Evolutionary conservation across 35 echinoderm and acorn worm genomes (phyloP).

Genomic region (Heliocidaris tuberculata): DNA sequence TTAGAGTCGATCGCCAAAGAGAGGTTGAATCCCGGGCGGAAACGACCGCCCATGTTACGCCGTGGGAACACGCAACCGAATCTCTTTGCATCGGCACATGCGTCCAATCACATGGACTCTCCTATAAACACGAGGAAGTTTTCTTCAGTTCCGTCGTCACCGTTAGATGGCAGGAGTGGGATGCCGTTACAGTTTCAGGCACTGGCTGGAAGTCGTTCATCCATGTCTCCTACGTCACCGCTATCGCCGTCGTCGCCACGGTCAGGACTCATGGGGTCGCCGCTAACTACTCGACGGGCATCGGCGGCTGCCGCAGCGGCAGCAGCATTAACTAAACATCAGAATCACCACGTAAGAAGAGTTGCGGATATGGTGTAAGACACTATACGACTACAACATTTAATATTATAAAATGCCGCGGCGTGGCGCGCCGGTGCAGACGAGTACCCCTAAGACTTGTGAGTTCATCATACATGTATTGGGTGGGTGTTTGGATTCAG

Average conservation of each 20-base stretch:
- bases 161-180: not conserved
- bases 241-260: not conserved
- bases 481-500: too few relatives aligned
- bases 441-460: too few relatives aligned
- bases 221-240: not conserved
- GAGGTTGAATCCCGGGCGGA: not conserved
- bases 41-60: not conserved
- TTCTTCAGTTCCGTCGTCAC: not conserved
- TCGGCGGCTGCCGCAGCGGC: constrained; percentile 16
- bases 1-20: not conserved
- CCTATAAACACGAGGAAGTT: not conserved
- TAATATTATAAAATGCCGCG: too few relatives aligned
- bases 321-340: not conserved
- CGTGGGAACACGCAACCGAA: not conserved
- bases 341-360: not conserved
- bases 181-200: not conserved
- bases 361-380: not conserved
- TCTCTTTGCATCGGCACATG: not conserved
- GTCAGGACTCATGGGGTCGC: not conserved
- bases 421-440: too few relatives aligned
- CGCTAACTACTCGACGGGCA: not conserved
- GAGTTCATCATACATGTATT: too few relatives aligned
- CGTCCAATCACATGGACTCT: not conserved
- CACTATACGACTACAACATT: not conserved
- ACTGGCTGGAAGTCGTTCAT: not conserved